Evolutionary conservation across 2,888 invertebrate species (phyloP), one percentile per base, ranked within the genome.

Genomic region (Pachliopta kotzebuea): DNA sequence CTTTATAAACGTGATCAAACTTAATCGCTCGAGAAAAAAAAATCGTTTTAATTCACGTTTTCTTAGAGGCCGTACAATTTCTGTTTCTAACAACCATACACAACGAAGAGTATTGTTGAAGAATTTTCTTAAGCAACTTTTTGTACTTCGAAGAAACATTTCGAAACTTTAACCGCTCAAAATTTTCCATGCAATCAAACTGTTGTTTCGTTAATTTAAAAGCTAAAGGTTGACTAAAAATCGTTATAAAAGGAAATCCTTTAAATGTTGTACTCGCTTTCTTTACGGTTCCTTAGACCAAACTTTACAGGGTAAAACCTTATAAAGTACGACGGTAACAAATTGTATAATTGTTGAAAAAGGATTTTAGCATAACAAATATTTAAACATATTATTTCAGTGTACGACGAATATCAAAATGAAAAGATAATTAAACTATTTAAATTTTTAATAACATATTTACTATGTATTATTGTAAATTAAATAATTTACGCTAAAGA

Each of bases 271-370:
- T 49, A 11, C n/a, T 8, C 14, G 9, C 14, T 52, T 52, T n/a
- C 21, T 8, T 4, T n/a, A n/a, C n/a, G n/a, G n/a, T n/a, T n/a
- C n/a, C n/a, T n/a, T n/a, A n/a, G n/a, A n/a, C n/a, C 14, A n/a
- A 21, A 21, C n/a, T 53, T 37, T 31, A 37, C 6, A 9, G 26
- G 9, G 60, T 60, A 52, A 60, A 60, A 52, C 53, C 21, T 6
- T 17, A 37, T 53, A 60, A 60, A 60, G 37, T 60, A 52, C 20
- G 2, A 9, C 23, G 17, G 11, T 50, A 29, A 29, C 29, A 37
- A 53, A 52, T 52, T 52, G 18, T 52, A n/a, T 52, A 21, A 14
- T 8, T 20, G 11, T 18, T 26, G 26, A 54, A 54, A 54, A 18
- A 0, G 0, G 23, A 24, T 23, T 52, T 26, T 54, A 23, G 23